Conservation (phyloP, 1,140 invertebrate genomes). For the Brachionus calyciflorus region DNA sequence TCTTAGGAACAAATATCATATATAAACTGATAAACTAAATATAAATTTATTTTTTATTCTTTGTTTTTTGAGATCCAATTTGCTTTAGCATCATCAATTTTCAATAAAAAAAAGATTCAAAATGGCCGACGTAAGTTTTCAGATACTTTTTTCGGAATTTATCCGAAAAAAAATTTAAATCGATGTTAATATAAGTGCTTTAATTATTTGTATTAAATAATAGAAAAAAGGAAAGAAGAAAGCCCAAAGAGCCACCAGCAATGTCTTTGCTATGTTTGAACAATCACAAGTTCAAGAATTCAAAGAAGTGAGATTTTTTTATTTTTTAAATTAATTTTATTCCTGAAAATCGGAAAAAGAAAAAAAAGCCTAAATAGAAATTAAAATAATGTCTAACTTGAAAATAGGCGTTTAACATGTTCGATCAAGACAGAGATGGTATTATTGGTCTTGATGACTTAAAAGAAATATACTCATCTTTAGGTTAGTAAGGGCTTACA, state of each 20-base stretch:
- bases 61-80: constrained; percentile 29
- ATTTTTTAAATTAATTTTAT: neutral
- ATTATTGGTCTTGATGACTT: constrained; percentile 47
- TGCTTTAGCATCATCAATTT: constrained; percentile 40
- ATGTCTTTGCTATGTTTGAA: constrained; percentile 58
- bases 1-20: constrained; percentile 4
- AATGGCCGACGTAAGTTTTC: constrained; percentile 28
- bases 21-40: neutral
- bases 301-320: constrained; percentile 74
- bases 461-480: constrained; percentile 46
- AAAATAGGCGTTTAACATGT: constrained; percentile 48
- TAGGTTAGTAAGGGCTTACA: constrained; percentile 1
- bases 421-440: constrained; percentile 49
- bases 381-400: neutral
- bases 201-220: neutral
- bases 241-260: constrained; percentile 56
- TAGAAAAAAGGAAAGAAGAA: constrained; percentile 48
- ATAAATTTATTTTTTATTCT: constrained; percentile 28
- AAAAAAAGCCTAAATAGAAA: neutral
- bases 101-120: neutral
- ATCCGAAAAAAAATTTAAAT: neutral
- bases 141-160: neutral
- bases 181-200: neutral
- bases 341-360: neutral
- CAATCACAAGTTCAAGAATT: constrained; percentile 66